Conservation (phyloP, 30 jellyfish, hydroid and myxozoan genomes). For the Turritopsis rubra region DNA sequence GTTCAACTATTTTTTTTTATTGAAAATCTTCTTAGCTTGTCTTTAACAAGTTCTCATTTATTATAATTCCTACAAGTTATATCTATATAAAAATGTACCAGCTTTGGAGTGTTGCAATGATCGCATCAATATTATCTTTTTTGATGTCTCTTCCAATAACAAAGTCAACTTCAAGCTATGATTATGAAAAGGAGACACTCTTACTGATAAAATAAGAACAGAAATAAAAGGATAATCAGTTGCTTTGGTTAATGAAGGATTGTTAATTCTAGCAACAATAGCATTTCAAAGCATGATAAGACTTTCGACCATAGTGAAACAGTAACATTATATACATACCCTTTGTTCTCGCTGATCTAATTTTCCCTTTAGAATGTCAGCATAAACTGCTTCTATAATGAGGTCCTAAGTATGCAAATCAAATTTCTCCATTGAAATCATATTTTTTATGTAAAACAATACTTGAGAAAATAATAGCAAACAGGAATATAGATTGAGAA, state of each 20-base stretch:
- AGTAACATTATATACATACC: constrained; percentile 21
- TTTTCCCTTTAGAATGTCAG: constrained; percentile 79
- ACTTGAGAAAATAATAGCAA: too few species aligned
- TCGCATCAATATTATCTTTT: constrained; percentile 60
- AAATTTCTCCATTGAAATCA: background rate
- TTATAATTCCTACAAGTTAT: too few species aligned
- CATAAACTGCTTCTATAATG: constrained; percentile 87
- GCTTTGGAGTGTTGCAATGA: constrained; percentile 50
- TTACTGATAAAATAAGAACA: background rate
- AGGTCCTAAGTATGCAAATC: constrained; percentile 50
- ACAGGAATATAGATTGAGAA: too few species aligned
- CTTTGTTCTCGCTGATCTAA: constrained; percentile 82
- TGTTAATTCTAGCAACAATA: background rate
- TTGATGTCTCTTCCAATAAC: constrained; percentile 97
- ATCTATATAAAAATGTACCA: constrained; percentile 41
- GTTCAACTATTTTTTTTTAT: too few species aligned
- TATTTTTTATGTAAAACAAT: too few species aligned
- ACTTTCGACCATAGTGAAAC: background rate
- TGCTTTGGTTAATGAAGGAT: background rate
- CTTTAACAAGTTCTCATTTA: too few species aligned
- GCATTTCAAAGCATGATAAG: background rate
- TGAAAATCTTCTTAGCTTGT: too few species aligned
- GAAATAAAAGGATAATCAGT: background rate
- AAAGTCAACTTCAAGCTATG: constrained; percentile 81
- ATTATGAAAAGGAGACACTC: background rate